Base-by-base conservation (phyloP, 2,888 invertebrate species). In the Agriotes lineatus region DNA sequence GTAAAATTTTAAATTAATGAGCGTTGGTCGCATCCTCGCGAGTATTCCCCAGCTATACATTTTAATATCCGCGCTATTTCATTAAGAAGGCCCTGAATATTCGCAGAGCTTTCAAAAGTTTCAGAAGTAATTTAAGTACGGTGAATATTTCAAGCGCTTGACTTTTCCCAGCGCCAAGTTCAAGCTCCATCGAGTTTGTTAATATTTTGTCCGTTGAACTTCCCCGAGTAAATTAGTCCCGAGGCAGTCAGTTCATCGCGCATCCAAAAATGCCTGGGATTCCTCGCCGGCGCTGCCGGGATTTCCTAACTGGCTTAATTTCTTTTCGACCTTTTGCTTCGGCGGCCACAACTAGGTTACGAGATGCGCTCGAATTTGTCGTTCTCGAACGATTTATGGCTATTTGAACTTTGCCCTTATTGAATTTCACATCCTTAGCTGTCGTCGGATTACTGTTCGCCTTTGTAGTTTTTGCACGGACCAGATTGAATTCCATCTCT, bases 221-320 rank as follows among this genome's bases (percentile, higher is more conserved):
- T 48, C 20, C n/a, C n/a, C 20, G n/a, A 22, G 22, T n/a, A 48
- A 48, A 48, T 48, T 22, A 48, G 22, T 22, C 22, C 22, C 48
- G 22, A 48, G 48, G 48, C 48, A 48, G 12, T 22, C 22, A 20
- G 48, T 48, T 22, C 25, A 22, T 22, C 48, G 22, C 48, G 48
- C 48, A 22, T 22, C 22, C 22, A 12, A 48, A 14, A 22, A 20
- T 48, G 48, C 25, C 19, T 48, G 48, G 12, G 20, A 48, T 48
- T 48, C 48, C 48, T 22, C 12, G 16, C 2, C 42, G 14, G 2
- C 12, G 12, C 16, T 12, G 48, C 5, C 7, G 48, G 48, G 48
- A 48, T 48, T 48, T 48, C 48, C 48, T 48, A 48, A 48, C 48
- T 22, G 48, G 22, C 22, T 48, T 48, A 20, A 48, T 48, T 48